Evolutionary conservation across 2,888 invertebrate genomes (phyloP), one percentile per base, ranked within the genome.

Genomic region (Mamestra brassicae): DNA sequence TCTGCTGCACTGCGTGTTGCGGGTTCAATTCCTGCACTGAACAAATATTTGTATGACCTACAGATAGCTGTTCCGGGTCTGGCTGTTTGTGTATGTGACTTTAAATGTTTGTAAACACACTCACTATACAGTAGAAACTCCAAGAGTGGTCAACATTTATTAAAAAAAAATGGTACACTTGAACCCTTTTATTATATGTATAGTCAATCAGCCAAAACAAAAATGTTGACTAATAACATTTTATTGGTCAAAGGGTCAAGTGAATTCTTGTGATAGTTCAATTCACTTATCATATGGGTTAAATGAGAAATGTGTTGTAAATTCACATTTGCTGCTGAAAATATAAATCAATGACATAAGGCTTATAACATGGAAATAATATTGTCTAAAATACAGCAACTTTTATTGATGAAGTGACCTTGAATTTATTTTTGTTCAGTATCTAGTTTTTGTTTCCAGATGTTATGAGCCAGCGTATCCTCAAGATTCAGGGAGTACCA

Each of bases 401-500:
- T 11, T 45, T 45, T 45, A 45, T 45, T 45, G 45, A 45, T 45
- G 45, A 45, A 45, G 4, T 38, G 17, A 58, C 58, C 36, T 42
- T 42, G 4, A n/a, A 2, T 60, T 38, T 45, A n/a, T 36, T 42
- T 17, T 17, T 52, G 3, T 36, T 47, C 42, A 78, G 50, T 47
- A 11, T 1, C 13, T 15, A 15, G 36, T 11, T 73, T 65, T 78
- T 68, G 1, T 72, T 95, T 95, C 89, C 96, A 90, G 97, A 98
- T 94, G 98, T 99, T 4, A 97, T 99, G 94, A 97, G 97, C 58
- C 98, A 99, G 89, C 97, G 98, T 75, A 94, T 97, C 69, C 97
- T 98, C 0, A 97, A 98, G 87, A 98, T 98, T 68, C 96, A 97
- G 7, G 98, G 98, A 91, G 98, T 99, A 38, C 99, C 99, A 86